phyloP scores from a whole-genome alignment of 1,140 invertebrate species.

The Drosophila leontia region DNA sequence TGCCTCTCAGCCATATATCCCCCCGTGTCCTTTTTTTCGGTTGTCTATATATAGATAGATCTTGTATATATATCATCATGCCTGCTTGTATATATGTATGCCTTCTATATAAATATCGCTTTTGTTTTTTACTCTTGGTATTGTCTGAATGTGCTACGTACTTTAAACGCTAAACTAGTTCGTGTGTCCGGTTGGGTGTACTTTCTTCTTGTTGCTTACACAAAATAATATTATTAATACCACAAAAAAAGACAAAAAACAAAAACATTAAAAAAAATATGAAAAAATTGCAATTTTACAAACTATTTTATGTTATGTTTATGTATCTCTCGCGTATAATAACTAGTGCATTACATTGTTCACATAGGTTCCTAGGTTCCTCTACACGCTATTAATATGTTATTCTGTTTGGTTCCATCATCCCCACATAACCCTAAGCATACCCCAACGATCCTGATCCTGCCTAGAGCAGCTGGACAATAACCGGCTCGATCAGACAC shows the following conservation, averaged over 20 bases:
- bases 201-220: slow-evolving; percentile 21
- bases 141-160: slow-evolving; percentile 82
- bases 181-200: slow-evolving; percentile 37
- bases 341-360: slow-evolving; percentile 40
- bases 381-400: slow-evolving; percentile 74
- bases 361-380: slow-evolving; percentile 42
- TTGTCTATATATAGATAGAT: slow-evolving; percentile 21
- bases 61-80: slow-evolving; percentile 22
- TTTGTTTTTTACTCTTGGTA: slow-evolving; percentile 47
- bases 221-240: neutral
- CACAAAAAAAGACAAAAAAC: neutral
- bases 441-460: neutral
- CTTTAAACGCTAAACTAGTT: slow-evolving; percentile 75
- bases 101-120: slow-evolving; percentile 48
- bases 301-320: slow-evolving; percentile 2
- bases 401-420: slow-evolving; percentile 57
- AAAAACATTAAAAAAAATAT: slow-evolving; percentile 18
- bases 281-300: slow-evolving; percentile 46
- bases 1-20: neutral
- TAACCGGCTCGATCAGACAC: slow-evolving; percentile 95
- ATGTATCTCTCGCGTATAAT: slow-evolving; percentile 54
- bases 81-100: slow-evolving; percentile 41
- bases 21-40: slow-evolving; percentile 2
- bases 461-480: slow-evolving; percentile 92
- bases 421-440: neutral